Base-by-base conservation (phyloP, 1,140 invertebrate genomes). In the Drosophila micromelanica region DNA sequence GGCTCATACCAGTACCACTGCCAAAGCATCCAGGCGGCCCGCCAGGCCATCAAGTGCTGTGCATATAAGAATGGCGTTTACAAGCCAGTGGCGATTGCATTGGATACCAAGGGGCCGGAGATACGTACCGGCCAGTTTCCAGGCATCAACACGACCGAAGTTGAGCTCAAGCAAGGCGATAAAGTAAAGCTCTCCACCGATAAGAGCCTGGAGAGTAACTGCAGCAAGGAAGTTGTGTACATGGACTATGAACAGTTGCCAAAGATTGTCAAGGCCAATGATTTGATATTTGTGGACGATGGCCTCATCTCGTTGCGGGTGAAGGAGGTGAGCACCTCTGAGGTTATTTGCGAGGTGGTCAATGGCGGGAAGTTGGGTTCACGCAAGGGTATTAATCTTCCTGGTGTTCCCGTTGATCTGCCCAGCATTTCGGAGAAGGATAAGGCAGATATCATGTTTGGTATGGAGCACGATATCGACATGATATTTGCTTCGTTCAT, bases 401-500 rank as follows among this genome's bases (percentile, higher is more conserved):
- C 98, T 0, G 98, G 98, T 3, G 94, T 98, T 0, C 95, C 96
- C 0, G 97, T 99, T 0, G 98, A 99, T 93, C 93, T 99, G 52
- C 99, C 99, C 1, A 97, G 98, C 5, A 97, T 99, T 0, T 99
- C 98, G 0, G 98, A 99, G 90, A 99, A 99, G 91, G 99, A 99
- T 92, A 98, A 96, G 89, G 93, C 95, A 11, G 99, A 99, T 93
- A 93, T 99, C 11, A 90, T 95, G 46, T 99, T 99, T 92, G 99
- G 98, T 54, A 96, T 99, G 2, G 96, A 99, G 73, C 96, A 99
- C 87, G 95, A 95, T 30, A 94, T 99, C 11, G 99, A 99, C 85
- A 99, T 99, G 95, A 95, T 99, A 54, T 99, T 99, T 92, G 99
- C 98, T 0, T 99, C 98, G 0, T 99, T 99, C 92, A 99, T 99